phyloP scores from a whole-genome alignment of 64 coral and sea anemone genomes.

The Montipora cactus region DNA sequence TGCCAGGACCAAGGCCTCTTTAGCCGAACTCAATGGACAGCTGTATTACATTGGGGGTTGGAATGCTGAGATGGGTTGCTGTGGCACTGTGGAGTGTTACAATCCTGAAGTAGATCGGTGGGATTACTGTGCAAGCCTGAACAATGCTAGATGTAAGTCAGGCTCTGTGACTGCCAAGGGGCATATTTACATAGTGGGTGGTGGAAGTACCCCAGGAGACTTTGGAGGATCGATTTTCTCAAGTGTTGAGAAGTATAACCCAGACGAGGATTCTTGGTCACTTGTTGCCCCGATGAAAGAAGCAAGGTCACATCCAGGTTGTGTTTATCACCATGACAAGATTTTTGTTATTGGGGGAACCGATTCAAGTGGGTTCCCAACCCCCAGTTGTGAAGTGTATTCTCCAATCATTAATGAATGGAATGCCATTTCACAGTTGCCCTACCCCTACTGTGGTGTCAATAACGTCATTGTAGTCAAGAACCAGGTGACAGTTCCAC shows the following conservation, averaged over 20 bases:
- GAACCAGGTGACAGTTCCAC: conserved; percentile 14
- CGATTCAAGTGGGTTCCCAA: conserved; percentile 16
- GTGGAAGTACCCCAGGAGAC: background rate
- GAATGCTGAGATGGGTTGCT: background rate
- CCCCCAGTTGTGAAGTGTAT: conserved; percentile 59
- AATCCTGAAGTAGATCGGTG: conserved; percentile 27
- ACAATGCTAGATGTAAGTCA: conserved; percentile 14
- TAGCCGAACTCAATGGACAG: conserved; percentile 21
- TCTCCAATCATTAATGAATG: conserved; percentile 47
- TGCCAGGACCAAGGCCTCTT: background rate
- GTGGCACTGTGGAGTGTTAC: conserved; percentile 66
- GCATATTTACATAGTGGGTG: conserved; percentile 60
- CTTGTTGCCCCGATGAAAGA: conserved; percentile 58
- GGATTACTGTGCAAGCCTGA: conserved; percentile 35
- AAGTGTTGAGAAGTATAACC: conserved; percentile 71
- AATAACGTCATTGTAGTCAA: conserved; percentile 61
- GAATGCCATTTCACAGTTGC: conserved; percentile 57
- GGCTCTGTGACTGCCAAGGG: conserved; percentile 21
- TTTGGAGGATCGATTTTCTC: background rate
- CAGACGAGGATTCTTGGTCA: conserved; percentile 56
- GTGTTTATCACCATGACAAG: conserved; percentile 46
- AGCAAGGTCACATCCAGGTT: conserved; percentile 6
- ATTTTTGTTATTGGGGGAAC: conserved; percentile 71
- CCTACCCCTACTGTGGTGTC: conserved; percentile 24
- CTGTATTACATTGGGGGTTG: conserved; percentile 76